These are phyloP conservation scores for Drosophila limbata DNA, from an alignment of 2,888 invertebrate genomes.

Conservation along the genomic window DNA sequence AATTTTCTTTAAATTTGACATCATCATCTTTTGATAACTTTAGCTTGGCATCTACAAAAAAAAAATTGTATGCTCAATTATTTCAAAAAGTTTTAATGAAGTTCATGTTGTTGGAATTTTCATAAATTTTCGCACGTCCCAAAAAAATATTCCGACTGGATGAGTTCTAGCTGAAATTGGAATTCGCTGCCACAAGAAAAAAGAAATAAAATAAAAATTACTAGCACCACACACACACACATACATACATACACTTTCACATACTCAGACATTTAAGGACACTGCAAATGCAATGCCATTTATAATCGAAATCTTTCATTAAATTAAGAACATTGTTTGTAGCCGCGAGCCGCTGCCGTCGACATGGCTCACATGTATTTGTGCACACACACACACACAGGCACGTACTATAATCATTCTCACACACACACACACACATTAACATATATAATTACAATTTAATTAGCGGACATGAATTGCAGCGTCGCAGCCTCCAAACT, in stretches of 20 bases:
- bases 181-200: constrained; percentile 21
- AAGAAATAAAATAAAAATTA: constrained; percentile 37
- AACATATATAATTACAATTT: constrained; percentile 79
- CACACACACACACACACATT: constrained; percentile 54
- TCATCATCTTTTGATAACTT: neutral
- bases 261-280: constrained; percentile 23
- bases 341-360: constrained; percentile 42
- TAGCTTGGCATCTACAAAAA: constrained; percentile 11
- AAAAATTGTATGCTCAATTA: constrained; percentile 27
- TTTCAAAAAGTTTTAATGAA: constrained; percentile 34
- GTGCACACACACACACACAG: constrained; percentile 9
- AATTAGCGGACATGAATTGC: constrained; percentile 77
- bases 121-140: constrained; percentile 53
- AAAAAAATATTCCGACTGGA: constrained; percentile 40
- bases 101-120: constrained; percentile 36
- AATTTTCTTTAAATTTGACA: neutral
- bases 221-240: constrained; percentile 7
- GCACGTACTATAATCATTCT: constrained; percentile 10
- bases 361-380: constrained; percentile 26
- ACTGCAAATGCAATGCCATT: constrained; percentile 68
- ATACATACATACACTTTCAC: neutral
- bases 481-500: constrained; percentile 58
- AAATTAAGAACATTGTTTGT: constrained; percentile 75
- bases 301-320: constrained; percentile 79
- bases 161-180: constrained; percentile 50